Evolutionary conservation across 2,113 vertebrate genomes (phyloP).

Genomic region (Paralichthys olivaceus): DNA sequence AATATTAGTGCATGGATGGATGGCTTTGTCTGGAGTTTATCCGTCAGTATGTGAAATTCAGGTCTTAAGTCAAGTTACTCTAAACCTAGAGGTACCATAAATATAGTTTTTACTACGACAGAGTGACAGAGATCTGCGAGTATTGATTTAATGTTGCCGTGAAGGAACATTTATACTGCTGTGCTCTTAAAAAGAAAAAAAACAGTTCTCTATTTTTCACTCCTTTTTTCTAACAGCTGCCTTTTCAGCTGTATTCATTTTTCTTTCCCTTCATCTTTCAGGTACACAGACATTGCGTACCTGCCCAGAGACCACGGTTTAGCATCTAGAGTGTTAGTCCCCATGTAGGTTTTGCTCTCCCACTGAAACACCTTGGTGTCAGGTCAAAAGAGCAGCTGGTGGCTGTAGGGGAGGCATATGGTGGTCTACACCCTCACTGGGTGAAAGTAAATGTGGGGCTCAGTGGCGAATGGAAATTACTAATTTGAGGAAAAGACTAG

Average conservation of each 20-base stretch:
- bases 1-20: neutral
- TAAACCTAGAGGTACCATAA: neutral
- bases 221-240: neutral
- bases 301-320: neutral
- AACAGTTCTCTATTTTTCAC: neutral
- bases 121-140: neutral
- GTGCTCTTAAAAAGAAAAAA: neutral
- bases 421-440: neutral
- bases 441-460: neutral
- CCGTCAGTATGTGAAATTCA: neutral
- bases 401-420: neutral
- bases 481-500: neutral
- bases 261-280: neutral
- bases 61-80: neutral
- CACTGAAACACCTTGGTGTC: constrained; percentile 1
- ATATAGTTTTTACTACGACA: neutral
- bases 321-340: neutral
- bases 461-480: constrained; percentile 1
- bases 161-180: neutral
- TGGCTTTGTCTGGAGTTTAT: neutral
- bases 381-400: constrained; percentile 7
- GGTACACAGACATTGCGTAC: neutral
- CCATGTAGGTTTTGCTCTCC: neutral
- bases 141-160: neutral
- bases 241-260: neutral